These are phyloP conservation scores for Andrena fulva DNA, from an alignment of 2,888 invertebrate genomes.

Conservation along the genomic window DNA sequence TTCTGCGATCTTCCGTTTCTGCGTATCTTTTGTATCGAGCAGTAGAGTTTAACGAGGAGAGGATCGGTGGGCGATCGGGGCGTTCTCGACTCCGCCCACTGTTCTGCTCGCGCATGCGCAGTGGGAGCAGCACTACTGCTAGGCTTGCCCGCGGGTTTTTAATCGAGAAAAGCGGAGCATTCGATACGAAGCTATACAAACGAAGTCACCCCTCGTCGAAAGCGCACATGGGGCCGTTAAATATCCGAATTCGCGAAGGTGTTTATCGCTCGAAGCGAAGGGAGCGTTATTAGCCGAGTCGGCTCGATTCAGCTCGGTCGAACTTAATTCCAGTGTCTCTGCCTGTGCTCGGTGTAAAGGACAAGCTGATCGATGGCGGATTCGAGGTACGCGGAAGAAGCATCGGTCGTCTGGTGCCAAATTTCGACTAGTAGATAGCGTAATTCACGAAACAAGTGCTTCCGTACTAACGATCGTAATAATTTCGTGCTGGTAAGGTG, in stretches of 20 bases:
- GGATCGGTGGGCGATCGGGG: not conserved
- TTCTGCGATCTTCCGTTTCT: too few species aligned
- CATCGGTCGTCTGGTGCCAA: conserved; percentile 65
- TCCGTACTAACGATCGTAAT: conserved; percentile 62
- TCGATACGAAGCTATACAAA: too few species aligned
- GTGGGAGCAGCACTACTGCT: too few species aligned
- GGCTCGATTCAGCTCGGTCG: conserved; percentile 9
- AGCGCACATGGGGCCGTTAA: too few species aligned
- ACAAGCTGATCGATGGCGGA: conserved; percentile 52
- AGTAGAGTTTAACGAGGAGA: not conserved
- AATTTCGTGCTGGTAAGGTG: conserved; percentile 29
- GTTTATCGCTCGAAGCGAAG: not conserved
- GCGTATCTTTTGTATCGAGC: too few species aligned
- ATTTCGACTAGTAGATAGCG: conserved; percentile 64
- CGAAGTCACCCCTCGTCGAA: too few species aligned
- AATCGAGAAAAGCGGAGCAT: too few species aligned
- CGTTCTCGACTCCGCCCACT: too few species aligned
- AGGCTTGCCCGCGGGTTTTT: too few species aligned
- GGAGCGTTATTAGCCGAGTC: not conserved
- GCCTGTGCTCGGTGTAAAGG: conserved; percentile 21
- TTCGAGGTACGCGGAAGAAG: conserved; percentile 32
- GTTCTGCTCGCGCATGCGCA: too few species aligned
- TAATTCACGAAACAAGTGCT: conserved; percentile 61
- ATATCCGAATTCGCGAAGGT: not conserved
- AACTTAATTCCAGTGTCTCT: conserved; percentile 8